These are phyloP conservation scores for Willisornis vidua DNA, from an alignment of 2,113 vertebrate species.

Conservation along the genomic window DNA sequence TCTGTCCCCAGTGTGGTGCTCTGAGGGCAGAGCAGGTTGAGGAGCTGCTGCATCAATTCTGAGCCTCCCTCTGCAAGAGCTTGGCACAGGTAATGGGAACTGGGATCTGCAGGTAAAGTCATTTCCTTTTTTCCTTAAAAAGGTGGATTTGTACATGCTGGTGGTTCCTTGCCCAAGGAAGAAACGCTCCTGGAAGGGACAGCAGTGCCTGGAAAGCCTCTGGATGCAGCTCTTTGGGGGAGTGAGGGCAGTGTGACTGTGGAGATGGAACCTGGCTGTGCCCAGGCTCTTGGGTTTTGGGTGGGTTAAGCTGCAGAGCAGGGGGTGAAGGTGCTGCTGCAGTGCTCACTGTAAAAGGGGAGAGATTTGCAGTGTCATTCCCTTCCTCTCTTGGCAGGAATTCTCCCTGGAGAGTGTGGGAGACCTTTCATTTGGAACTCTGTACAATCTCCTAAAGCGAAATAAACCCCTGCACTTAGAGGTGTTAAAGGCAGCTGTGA, in stretches of 20 bases:
- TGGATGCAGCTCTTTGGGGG: background rate
- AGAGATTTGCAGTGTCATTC: background rate
- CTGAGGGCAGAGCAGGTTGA: background rate
- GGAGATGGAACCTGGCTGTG: background rate
- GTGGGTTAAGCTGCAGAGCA: background rate
- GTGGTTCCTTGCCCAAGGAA: background rate
- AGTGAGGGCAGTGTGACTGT: fast-evolving
- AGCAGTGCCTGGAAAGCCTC: background rate
- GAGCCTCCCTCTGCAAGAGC: background rate
- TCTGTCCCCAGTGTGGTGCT: fast-evolving
- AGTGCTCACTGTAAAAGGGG: background rate
- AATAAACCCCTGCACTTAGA: too few species aligned
- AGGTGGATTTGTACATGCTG: background rate
- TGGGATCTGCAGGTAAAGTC: background rate
- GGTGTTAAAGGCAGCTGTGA: background rate
- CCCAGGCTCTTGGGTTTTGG: background rate
- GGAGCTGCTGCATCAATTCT: background rate
- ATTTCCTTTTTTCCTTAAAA: background rate
- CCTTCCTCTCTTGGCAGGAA: background rate
- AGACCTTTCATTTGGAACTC: background rate
- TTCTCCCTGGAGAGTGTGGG: background rate
- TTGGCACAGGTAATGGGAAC: background rate
- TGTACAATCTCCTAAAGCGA: too few species aligned
- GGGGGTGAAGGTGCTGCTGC: background rate
- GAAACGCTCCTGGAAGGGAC: fast-evolving